phyloP scores from a whole-genome alignment of 2,888 invertebrate genomes.

The Athalia cordata region DNA sequence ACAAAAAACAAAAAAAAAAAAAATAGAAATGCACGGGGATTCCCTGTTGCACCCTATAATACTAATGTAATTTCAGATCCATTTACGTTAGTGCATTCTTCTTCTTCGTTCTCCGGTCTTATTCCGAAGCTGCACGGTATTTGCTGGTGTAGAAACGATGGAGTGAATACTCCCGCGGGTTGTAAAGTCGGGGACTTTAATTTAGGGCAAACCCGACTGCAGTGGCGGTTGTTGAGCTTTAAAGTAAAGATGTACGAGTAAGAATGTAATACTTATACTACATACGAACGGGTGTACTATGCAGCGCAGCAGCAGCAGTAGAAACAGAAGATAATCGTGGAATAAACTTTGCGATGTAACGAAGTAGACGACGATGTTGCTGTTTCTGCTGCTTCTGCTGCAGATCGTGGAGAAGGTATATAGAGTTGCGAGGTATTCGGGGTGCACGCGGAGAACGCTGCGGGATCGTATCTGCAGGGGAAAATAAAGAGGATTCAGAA shows the following conservation, averaged over 20 bases:
- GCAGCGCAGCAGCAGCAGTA: conserved; percentile 7
- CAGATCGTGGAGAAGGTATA: conserved; percentile 11
- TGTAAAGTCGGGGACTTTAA: not conserved
- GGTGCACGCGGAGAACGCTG: conserved; percentile 4
- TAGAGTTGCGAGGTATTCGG: conserved; percentile 28
- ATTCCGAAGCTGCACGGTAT: not conserved
- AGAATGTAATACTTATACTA: not conserved
- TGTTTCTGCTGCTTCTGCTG: no score
- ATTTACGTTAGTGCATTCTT: conserved; percentile 14
- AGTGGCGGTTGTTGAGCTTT: no score
- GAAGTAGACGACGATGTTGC: conserved; percentile 6
- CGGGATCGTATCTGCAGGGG: not conserved
- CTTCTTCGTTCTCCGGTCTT: not conserved
- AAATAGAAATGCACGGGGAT: conserved; percentile 28
- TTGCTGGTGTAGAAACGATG: not conserved
- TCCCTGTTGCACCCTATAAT: not conserved
- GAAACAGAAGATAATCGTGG: conserved; percentile 23
- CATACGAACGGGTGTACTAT: not conserved
- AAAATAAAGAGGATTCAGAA: not conserved
- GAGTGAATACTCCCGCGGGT: conserved; percentile 2
- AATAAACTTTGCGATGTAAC: conserved; percentile 37
- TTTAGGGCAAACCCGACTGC: not conserved
- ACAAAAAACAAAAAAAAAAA: no score
- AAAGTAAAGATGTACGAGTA: not conserved
- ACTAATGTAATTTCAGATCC: conserved; percentile 1